Evolutionary conservation across 2,888 invertebrate species (phyloP).

Genomic region (Adineta ricciae): DNA sequence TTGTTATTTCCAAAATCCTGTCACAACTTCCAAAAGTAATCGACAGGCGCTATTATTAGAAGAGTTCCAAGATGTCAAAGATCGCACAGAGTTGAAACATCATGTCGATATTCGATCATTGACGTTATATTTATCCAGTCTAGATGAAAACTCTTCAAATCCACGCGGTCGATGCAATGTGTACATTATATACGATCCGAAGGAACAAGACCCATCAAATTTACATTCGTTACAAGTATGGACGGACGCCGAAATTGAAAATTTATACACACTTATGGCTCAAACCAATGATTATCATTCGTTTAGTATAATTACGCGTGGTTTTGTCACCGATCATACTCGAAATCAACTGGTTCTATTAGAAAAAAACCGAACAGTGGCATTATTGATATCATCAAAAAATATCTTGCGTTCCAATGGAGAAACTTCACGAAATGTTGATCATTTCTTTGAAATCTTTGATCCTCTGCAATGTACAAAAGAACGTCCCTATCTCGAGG

Average conservation of each 20-base stretch:
- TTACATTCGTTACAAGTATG: not conserved
- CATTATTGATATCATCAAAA: not conserved
- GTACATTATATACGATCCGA: not conserved
- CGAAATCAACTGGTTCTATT: not conserved
- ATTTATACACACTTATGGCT: not conserved
- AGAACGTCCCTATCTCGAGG: not conserved
- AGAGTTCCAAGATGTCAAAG: no score
- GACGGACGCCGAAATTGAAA: not conserved
- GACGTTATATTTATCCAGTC: not conserved
- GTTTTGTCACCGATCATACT: not conserved
- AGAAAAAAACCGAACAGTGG: not conserved
- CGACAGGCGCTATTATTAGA: no score
- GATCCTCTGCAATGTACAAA: not conserved
- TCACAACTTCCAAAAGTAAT: no score
- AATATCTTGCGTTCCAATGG: not conserved
- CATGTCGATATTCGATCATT: not conserved
- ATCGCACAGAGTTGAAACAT: no score
- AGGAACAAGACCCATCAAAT: no score
- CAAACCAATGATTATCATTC: not conserved
- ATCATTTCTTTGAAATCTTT: not conserved
- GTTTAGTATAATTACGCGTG: not conserved
- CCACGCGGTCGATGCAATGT: not conserved
- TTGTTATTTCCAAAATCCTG: no score
- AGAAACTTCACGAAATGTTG: not conserved
- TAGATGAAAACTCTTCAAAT: not conserved